Conservation (phyloP, 2,797 vertebrate genomes). For the Anolis apletophallus region DNA sequence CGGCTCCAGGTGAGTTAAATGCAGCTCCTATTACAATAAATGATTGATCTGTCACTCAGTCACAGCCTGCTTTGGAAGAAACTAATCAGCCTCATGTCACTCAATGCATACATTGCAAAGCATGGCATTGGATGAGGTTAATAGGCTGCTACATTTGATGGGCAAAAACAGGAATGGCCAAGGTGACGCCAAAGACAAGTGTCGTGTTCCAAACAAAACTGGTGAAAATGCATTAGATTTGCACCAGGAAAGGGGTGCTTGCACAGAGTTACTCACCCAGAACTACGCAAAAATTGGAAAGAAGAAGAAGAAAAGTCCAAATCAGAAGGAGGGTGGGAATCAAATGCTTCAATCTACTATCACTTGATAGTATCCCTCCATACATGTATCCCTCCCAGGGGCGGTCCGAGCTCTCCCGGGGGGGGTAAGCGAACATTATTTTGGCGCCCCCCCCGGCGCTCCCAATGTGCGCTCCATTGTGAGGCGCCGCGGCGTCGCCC, state of each 20-base stretch:
- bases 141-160: slow-evolving; percentile 1
- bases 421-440: no score
- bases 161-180: not conserved
- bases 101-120: not conserved
- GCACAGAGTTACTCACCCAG: no score
- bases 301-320: no score
- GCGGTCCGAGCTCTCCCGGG: no score
- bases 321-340: no score
- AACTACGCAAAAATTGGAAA: no score
- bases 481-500: no score
- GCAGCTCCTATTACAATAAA: slow-evolving; percentile 33
- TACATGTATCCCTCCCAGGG: no score
- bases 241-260: not conserved
- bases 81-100: rapidly evolving
- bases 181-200: slow-evolving; percentile 21
- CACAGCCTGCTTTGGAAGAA: slow-evolving; percentile 23
- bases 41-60: not conserved
- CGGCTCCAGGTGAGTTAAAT: slow-evolving; percentile 38
- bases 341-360: no score
- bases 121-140: not conserved
- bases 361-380: no score
- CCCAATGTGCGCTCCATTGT: no score
- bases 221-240: not conserved
- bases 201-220: not conserved
- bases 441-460: no score